Conservation (phyloP, 53 echinoderm and acorn worm genomes). For the Henricia sp. region DNA sequence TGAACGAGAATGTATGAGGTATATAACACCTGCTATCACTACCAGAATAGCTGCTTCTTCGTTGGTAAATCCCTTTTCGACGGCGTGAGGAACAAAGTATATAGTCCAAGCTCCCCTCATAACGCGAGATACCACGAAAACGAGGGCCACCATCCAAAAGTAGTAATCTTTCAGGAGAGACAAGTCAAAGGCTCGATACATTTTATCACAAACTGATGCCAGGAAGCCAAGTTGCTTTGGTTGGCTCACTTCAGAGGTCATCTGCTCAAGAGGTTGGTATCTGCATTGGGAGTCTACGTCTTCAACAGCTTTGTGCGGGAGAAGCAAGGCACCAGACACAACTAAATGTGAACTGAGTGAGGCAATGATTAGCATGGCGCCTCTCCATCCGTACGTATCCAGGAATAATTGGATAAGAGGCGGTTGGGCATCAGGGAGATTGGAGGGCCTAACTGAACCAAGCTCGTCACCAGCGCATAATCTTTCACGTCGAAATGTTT, state of each 20-base stretch:
- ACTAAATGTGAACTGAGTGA: not conserved
- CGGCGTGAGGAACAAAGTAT: slow-evolving; percentile 22
- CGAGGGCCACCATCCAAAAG: not conserved
- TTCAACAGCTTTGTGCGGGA: not conserved
- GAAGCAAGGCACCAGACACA: slow-evolving; percentile 5
- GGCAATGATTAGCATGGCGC: slow-evolving; percentile 2
- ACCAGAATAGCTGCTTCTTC: slow-evolving; percentile 10
- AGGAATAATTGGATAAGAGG: slow-evolving; percentile 15
- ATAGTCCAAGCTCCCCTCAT: slow-evolving; percentile 19
- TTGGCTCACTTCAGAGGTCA: not conserved
- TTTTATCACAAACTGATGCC: not conserved
- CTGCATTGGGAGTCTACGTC: too few species aligned
- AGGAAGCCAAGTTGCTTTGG: not conserved
- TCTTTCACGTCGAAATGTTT: not conserved
- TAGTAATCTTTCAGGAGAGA: not conserved
- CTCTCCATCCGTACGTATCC: slow-evolving; percentile 27
- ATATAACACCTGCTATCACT: not conserved
- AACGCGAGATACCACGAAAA: not conserved
- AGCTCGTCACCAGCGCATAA: not conserved
- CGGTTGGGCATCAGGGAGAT: slow-evolving; percentile 13
- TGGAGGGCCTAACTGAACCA: not conserved
- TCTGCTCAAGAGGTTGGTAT: not conserved
- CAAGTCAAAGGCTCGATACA: not conserved
- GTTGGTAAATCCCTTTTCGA: slow-evolving; percentile 13
- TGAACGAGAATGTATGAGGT: too few species aligned